Conservation (phyloP, 30 jellyfish, hydroid and myxozoan genomes). For the Aurelia aurita complex sp. Pacific region DNA sequence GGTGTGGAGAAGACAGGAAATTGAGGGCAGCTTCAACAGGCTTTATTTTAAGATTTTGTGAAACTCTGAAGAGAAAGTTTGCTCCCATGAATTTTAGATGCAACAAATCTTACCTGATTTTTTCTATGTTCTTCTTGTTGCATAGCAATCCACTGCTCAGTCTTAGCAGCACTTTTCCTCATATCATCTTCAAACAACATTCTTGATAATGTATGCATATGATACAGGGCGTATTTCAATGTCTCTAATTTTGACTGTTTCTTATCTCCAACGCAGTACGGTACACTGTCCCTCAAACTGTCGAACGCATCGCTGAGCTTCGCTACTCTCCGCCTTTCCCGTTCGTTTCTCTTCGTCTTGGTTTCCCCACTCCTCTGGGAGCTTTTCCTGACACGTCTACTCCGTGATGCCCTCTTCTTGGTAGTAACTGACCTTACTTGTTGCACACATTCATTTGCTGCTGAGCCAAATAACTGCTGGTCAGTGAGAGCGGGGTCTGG, state of each 20-base stretch:
- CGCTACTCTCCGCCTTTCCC: constrained; percentile 77
- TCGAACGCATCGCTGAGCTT: constrained; percentile 76
- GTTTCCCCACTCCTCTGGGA: constrained; percentile 70
- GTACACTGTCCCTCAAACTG: constrained; percentile 75
- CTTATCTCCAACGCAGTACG: constrained; percentile 66
- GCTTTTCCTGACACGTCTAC: constrained; percentile 47
- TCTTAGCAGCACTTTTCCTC: constrained; percentile 37
- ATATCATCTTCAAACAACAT: constrained; percentile 52
- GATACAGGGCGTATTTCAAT: constrained; percentile 68
- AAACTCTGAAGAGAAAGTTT: no score
- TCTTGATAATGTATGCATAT: constrained; percentile 40
- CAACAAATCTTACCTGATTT: constrained; percentile 44
- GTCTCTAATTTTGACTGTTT: constrained; percentile 76
- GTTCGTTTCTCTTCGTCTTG: constrained; percentile 75
- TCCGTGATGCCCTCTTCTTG: constrained; percentile 43
- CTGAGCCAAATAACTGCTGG: constrained; percentile 63
- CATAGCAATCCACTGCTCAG: constrained; percentile 59
- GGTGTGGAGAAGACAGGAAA: no score
- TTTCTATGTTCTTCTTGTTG: constrained; percentile 31
- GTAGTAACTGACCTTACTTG: not conserved
- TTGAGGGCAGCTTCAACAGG: no score
- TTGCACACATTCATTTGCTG: not conserved
- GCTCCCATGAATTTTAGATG: no score
- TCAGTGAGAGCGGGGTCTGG: constrained; percentile 63
- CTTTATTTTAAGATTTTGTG: no score